Evolutionary conservation across 37 sponge, comb jelly and placozoan species (phyloP).

Genomic region (Beroe ovata): DNA sequence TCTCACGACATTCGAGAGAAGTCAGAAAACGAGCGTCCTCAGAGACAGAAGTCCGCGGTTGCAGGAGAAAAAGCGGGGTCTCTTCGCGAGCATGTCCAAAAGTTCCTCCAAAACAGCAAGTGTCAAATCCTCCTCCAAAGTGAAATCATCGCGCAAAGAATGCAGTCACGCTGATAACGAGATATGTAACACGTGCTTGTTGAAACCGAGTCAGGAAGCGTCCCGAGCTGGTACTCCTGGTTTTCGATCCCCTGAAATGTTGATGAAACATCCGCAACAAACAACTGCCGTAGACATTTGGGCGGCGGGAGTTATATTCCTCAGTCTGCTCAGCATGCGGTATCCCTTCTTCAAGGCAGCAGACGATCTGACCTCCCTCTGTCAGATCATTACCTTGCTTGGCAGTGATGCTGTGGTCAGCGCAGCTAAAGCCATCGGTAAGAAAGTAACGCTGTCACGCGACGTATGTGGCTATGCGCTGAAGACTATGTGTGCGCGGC

Average conservation of each 20-base stretch:
- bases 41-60: slow-evolving; percentile 34
- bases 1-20: not conserved
- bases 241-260: slow-evolving; percentile 66
- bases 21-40: slow-evolving; percentile 16
- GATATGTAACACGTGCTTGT: slow-evolving; percentile 67
- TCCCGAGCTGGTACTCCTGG: slow-evolving; percentile 68
- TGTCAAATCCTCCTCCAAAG: slow-evolving; percentile 1
- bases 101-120: not conserved
- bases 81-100: slow-evolving; percentile 13
- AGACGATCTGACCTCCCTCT: slow-evolving; percentile 88
- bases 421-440: slow-evolving; percentile 68
- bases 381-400: slow-evolving; percentile 76
- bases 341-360: slow-evolving; percentile 96
- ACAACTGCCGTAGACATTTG: slow-evolving; percentile 67
- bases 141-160: not conserved
- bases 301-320: slow-evolving; percentile 69
- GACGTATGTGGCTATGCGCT: slow-evolving; percentile 10
- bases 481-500: slow-evolving; percentile 48
- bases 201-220: slow-evolving; percentile 56
- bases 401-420: slow-evolving; percentile 67
- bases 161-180: slow-evolving; percentile 49
- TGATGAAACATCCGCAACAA: slow-evolving; percentile 68
- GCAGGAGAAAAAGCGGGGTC: slow-evolving; percentile 51
- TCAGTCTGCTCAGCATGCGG: slow-evolving; percentile 83
- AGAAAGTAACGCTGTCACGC: slow-evolving; percentile 39